phyloP scores from a whole-genome alignment of 2,113 vertebrate genomes.

The Pseudois nayaur region DNA sequence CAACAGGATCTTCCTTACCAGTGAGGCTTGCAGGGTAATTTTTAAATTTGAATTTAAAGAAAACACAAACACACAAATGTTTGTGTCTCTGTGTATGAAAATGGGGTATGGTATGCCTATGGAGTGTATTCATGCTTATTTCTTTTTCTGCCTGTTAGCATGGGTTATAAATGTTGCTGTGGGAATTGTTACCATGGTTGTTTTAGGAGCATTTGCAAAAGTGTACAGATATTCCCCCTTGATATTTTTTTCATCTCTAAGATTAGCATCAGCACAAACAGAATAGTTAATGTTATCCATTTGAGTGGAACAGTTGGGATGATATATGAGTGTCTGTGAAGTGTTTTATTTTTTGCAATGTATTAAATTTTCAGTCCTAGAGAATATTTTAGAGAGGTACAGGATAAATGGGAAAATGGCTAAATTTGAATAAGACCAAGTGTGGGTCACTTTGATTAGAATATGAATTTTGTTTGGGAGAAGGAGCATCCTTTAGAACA shows the following conservation, averaged over 20 bases:
- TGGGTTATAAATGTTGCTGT: conserved; percentile 23
- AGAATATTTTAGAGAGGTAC: neutral
- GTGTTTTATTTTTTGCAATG: neutral
- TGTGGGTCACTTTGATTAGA: neutral
- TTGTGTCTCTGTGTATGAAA: neutral
- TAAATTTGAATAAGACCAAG: neutral
- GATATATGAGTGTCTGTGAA: neutral
- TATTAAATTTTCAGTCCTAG: neutral
- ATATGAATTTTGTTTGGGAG: neutral
- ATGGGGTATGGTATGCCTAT: neutral
- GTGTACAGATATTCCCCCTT: conserved; percentile 42
- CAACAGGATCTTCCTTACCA: neutral
- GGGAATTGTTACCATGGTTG: conserved; percentile 53
- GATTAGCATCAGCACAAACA: conserved; percentile 61
- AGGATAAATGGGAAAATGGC: neutral
- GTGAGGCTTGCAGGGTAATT: neutral
- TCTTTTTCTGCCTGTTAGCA: neutral
- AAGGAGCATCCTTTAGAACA: neutral
- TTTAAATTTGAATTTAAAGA: neutral
- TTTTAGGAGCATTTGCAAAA: neutral
- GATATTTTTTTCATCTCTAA: conserved; percentile 29
- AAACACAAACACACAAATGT: neutral
- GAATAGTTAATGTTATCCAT: neutral
- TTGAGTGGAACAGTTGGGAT: neutral
- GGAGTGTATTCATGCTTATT: neutral